A percentile compares a stretch with the other conserved stretches of the same genome.
phyloP scores from a whole-genome alignment of 2,797 vertebrate species.

The Artibeus lituratus region DNA sequence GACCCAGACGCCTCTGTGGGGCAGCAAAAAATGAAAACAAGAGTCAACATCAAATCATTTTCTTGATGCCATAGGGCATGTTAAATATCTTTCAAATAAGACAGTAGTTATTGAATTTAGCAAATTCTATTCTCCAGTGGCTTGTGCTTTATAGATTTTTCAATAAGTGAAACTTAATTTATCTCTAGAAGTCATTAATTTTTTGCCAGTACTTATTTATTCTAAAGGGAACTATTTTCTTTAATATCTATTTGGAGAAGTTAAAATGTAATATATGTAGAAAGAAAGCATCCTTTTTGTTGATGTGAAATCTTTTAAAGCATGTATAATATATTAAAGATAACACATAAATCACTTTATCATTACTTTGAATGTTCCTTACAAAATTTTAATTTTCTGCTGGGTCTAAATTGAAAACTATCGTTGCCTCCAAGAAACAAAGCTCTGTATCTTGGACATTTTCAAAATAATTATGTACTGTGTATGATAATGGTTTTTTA shows the following conservation, averaged over 20 bases:
- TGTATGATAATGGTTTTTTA: conserved; percentile 64
- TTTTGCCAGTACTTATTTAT: conserved; percentile 21
- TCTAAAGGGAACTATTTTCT: conserved; percentile 38
- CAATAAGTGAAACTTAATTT: background rate
- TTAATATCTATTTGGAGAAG: conserved; percentile 20
- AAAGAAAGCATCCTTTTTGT: conserved; percentile 14
- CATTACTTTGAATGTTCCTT: conserved; percentile 37
- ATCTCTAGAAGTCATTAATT: conserved; percentile 14
- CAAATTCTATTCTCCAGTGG: background rate
- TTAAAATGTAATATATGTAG: background rate
- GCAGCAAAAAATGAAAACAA: background rate
- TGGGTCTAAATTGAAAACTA: conserved; percentile 42
- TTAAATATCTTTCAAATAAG: conserved; percentile 14
- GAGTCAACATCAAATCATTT: background rate
- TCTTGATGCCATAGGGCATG: background rate
- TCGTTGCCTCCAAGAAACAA: conserved; percentile 46
- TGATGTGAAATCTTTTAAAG: conserved; percentile 24
- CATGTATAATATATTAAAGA: background rate
- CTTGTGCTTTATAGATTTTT: conserved; percentile 4
- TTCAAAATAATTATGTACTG: conserved; percentile 65
- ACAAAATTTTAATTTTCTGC: conserved; percentile 49
- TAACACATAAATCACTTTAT: conserved; percentile 41
- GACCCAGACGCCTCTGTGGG: background rate
- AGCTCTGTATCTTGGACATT: conserved; percentile 43
- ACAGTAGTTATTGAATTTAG: background rate